Evolutionary conservation across 2,113 vertebrate genomes (phyloP).

Genomic region (Larimichthys crocea): DNA sequence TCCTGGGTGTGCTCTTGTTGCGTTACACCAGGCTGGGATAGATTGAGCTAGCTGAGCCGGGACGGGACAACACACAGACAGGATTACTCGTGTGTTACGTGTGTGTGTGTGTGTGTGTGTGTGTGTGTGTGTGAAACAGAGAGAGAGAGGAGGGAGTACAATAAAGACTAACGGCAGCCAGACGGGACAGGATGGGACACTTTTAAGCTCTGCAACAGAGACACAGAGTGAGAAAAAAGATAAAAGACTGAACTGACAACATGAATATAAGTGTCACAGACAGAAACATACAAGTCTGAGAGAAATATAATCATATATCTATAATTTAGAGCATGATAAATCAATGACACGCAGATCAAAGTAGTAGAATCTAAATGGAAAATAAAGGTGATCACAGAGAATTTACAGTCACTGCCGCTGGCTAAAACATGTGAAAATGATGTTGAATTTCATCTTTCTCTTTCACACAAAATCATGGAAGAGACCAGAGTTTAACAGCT

Average conservation of each 20-base stretch:
- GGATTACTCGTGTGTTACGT: constrained; percentile 58
- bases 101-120: neutral
- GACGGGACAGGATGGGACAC: constrained; percentile 21
- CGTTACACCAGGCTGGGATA: constrained; percentile 14
- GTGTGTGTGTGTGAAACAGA: neutral
- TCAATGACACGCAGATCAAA: neutral
- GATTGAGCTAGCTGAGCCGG: constrained; percentile 24
- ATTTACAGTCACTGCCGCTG: no score
- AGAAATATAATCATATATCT: neutral
- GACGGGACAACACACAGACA: constrained; percentile 51
- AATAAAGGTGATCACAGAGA: neutral
- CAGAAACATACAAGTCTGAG: neutral
- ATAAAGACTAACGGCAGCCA: constrained; percentile 30
- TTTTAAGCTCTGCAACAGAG: constrained; percentile 23
- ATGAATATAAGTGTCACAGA: neutral
- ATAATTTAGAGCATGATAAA: neutral
- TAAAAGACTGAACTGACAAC: neutral
- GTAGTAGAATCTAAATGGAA: neutral
- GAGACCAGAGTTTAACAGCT: constrained; percentile 2
- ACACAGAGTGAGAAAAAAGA: neutral
- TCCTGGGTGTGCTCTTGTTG: constrained; percentile 70
- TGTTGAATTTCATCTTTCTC: neutral
- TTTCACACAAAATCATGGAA: neutral
- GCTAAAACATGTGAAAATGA: neutral
- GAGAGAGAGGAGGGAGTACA: constrained; percentile 4